Conservation (phyloP, 1,140 invertebrate species). For the Propsilocerus akamusi region DNA sequence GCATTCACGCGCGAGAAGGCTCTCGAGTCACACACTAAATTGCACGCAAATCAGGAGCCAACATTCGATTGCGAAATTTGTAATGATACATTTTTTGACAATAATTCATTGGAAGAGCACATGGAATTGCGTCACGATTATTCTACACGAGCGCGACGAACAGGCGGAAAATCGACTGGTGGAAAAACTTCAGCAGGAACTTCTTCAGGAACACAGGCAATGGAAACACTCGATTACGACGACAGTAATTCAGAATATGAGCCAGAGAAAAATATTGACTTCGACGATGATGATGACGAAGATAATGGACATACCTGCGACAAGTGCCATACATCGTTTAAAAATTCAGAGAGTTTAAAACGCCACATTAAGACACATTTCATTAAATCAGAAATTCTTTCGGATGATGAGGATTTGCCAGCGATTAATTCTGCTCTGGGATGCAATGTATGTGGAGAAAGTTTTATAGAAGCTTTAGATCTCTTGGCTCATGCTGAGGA, state of each 20-base stretch:
- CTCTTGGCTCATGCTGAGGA: conserved; percentile 55
- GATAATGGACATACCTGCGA: conserved; percentile 40
- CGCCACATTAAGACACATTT: conserved; percentile 37
- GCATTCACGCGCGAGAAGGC: conserved; percentile 65
- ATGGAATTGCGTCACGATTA: background rate
- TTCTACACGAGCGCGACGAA: background rate
- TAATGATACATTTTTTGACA: background rate
- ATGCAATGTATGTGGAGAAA: conserved; percentile 58
- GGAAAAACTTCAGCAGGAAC: background rate
- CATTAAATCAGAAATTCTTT: conserved; percentile 13
- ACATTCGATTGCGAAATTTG: background rate
- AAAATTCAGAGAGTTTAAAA: conserved; percentile 49
- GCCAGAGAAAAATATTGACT: conserved; percentile 19
- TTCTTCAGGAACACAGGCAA: conserved; percentile 14
- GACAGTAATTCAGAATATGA: conserved; percentile 23
- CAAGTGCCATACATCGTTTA: conserved; percentile 54
- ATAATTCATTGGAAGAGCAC: background rate
- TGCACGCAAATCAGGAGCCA: conserved; percentile 10
- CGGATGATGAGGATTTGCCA: background rate
- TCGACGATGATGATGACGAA: conserved; percentile 21
- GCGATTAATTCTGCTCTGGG: conserved; percentile 10
- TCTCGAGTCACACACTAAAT: conserved; percentile 41
- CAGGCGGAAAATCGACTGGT: background rate
- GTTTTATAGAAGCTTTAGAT: conserved; percentile 49
- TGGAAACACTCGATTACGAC: conserved; percentile 20